Conservation (phyloP, 2,113 vertebrate species). For the Clarias batrachus region DNA sequence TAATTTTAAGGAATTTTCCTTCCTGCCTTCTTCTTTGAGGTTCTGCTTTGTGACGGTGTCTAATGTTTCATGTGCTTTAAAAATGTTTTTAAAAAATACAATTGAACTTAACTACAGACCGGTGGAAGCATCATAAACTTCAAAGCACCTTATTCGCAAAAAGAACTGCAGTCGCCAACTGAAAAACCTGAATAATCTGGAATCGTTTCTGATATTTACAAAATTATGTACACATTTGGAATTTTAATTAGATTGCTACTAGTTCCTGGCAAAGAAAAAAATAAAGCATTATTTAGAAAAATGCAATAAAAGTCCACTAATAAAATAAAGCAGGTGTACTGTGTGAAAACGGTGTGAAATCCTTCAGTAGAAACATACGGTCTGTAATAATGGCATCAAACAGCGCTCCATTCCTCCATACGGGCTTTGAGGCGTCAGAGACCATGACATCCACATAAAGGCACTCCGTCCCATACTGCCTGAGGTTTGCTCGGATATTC, state of each 20-base stretch:
- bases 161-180: not conserved
- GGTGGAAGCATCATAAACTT: not conserved
- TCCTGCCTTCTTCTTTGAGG: not conserved
- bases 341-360: not conserved
- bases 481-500: conserved; percentile 93
- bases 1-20: not conserved
- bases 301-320: conserved; percentile 1
- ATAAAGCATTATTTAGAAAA: not conserved
- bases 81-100: not conserved
- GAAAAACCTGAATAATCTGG: not conserved
- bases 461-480: conserved; percentile 89
- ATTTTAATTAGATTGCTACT: not conserved
- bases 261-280: not conserved
- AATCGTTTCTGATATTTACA: not conserved
- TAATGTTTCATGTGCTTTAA: not conserved
- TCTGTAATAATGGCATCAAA: conserved; percentile 95
- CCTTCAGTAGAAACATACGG: conserved; percentile 76
- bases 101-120: not conserved
- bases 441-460: conserved; percentile 89
- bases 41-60: not conserved
- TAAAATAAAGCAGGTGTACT: not conserved
- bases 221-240: not conserved
- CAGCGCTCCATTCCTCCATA: conserved; percentile 81
- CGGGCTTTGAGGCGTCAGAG: conserved; percentile 86
- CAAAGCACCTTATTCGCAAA: not conserved